Evolutionary conservation across 2,888 invertebrate genomes (phyloP), one percentile per base, ranked within the genome.

Genomic region (Phoronis australis): DNA sequence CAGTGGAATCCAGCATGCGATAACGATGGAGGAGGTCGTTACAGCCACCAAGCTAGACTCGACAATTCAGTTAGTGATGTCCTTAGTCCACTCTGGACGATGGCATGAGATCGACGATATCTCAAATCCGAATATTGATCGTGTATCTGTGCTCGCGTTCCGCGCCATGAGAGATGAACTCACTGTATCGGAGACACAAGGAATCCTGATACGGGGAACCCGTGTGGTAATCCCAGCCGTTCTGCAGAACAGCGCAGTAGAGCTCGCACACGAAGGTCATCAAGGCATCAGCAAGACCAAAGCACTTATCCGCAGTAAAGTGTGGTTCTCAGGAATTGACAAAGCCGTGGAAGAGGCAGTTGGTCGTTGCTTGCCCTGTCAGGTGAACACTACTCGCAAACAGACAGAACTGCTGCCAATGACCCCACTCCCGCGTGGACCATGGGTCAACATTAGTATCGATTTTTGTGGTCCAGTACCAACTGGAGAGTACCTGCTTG

Each of bases 181-280:
- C 0, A 45, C 52, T 15, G 39, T 55, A 4, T n/a, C n/a, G n/a
- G 42, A 54, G 27, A 37, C 21, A 22, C 50, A 53, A 3, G 50
- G 37, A 21, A 41, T 55, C n/a, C 35, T 55, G 9, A 23, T 58
- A 6, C 39, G 50, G 22, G 43, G 49, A 37, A 27, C 44, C 4
- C 39, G 44, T 25, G 44, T 56, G 3, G 49, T 59, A 1, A 27
- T 56, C 46, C 48, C 58, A 23, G 40, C n/a, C 18, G 31, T 18
- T 12, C 22, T 61, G 15, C 47, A 50, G 26, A 37, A 48, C 2
- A 25, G 40, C 42, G 56, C 53, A 18, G 40, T 62, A 6, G 26
- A 47, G 5, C 12, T 60, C n/a, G 60, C 55, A 15, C 63, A 64
- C 40, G 55, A 56, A 42, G 55, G 63, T 12, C 62, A 65, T 39